These are phyloP conservation scores for Chymomyza costata DNA, from an alignment of 1,140 invertebrate genomes.

Conservation along the genomic window DNA sequence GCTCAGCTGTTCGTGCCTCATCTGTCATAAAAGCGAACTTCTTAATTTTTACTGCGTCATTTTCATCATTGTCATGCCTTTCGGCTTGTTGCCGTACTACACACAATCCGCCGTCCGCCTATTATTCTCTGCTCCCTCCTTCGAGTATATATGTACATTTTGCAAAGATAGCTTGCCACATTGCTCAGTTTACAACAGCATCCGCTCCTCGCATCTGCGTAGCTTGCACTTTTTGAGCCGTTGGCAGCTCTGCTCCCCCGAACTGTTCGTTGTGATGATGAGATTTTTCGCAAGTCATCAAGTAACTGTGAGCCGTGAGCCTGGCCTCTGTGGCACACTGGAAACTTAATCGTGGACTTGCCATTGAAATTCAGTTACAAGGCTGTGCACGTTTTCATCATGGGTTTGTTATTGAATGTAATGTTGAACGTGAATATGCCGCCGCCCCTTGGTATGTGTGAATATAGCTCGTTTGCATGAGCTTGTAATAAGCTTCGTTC, in stretches of 20 bases:
- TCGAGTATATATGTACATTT: too few relatives aligned
- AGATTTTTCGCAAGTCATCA: constrained; percentile 73
- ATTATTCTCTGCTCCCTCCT: too few relatives aligned
- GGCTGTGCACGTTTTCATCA: constrained; percentile 59
- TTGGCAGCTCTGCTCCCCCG: constrained; percentile 17
- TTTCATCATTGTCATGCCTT: constrained; percentile 73
- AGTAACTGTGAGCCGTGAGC: constrained; percentile 56
- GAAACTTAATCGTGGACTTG: constrained; percentile 71
- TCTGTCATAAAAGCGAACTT: constrained; percentile 75
- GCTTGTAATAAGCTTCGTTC: too few relatives aligned
- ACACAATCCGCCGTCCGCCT: constrained; percentile 11
- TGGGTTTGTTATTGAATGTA: constrained; percentile 21
- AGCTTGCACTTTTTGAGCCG: constrained; percentile 62
- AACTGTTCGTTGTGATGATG: constrained; percentile 31
- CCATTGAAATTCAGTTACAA: constrained; percentile 75
- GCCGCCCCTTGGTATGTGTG: too few relatives aligned
- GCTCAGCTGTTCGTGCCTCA: constrained; percentile 71
- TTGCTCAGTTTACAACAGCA: constrained; percentile 37
- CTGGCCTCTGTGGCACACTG: constrained; percentile 51
- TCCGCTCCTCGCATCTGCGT: constrained; percentile 26
- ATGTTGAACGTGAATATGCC: constrained; percentile 14
- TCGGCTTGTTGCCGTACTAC: constrained; percentile 19
- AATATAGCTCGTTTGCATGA: too few relatives aligned
- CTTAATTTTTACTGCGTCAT: constrained; percentile 75
- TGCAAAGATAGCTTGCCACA: constrained; percentile 20